Base-by-base conservation (phyloP, 2,797 vertebrate species). In the Gallinago solitaria region DNA sequence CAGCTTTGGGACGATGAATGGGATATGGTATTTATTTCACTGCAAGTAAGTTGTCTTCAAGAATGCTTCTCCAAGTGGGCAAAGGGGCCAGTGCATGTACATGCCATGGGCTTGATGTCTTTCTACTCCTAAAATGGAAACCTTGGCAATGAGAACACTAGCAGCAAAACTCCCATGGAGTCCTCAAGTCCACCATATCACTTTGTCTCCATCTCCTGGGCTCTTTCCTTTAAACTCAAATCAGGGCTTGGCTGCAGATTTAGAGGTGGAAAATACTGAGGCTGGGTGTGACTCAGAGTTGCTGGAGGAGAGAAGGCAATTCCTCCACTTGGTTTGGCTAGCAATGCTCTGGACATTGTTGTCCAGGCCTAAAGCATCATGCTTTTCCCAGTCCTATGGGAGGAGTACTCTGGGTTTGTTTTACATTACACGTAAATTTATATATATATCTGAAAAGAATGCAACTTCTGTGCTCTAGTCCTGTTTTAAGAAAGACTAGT, bases 1-100 rank as follows among this genome's bases (percentile, higher is more conserved):
- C 98, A 99, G 96, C 93, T 99, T 4, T 99, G 99, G 99, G 98
- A 98, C 2, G 98, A 99, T 0, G 99, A 99, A 86, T 99, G 99
- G 99, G 98, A 98, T 81, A 98, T 99, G 93, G 97, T 99, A n/a
- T 94, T 99, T 12, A 98, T 99, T 51, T 99, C 99, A 17, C 92
- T 99, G 73, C 99, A 99, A 98, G 99, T 99, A 75, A 92, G 98
- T 87, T 57, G 6, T 7, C 17, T 47, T 8, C 23, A 57, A 6
- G 32, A 64, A 9, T 25, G 60, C 16, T 23, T 12, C 37, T 77
- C 33, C 24, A 12, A 9, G 11, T 16, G 33, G 25, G 6, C 30
- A 32, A 11, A 63, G 53, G 30, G 33, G 5, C 13, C 24, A 24
- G 12, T 25, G 48, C 30, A 86, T n/a, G 45, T 63, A 6, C 17